Percentiles rank a stretch among this genome's conserved stretches.
Evolutionary conservation across 2,797 vertebrate species (phyloP).

Genomic region (Sylvilagus floridanus): DNA sequence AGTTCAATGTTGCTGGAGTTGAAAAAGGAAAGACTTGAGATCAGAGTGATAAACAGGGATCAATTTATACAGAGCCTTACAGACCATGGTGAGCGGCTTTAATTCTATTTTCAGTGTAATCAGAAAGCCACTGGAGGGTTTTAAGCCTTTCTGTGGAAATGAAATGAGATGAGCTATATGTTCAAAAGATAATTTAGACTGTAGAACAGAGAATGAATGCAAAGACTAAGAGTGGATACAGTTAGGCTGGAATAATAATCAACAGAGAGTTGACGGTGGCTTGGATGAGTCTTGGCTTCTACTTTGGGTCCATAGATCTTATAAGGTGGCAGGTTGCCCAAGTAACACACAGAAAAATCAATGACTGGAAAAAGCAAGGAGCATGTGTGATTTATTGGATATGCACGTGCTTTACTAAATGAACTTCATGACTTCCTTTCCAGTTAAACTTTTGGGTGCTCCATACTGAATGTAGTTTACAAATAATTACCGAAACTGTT

Average conservation of each 20-base stretch:
- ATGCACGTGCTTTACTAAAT: slow-evolving; percentile 71
- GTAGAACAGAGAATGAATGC: background rate
- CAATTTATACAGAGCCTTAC: background rate
- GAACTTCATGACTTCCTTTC: slow-evolving; percentile 69
- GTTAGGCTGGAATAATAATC: background rate
- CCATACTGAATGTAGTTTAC: slow-evolving; percentile 47
- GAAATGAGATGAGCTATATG: background rate
- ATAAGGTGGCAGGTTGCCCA: slow-evolving; percentile 46
- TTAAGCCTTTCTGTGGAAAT: background rate
- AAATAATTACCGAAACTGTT: slow-evolving; percentile 62
- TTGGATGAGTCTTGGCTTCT: background rate
- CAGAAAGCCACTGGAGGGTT: background rate
- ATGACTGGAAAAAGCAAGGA: slow-evolving; percentile 80
- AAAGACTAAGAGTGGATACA: background rate
- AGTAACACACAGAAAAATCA: slow-evolving; percentile 75
- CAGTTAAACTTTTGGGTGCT: slow-evolving; percentile 49
- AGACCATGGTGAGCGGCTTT: background rate
- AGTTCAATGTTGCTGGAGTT: background rate
- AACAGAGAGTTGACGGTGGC: background rate
- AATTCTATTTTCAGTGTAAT: slow-evolving; percentile 5
- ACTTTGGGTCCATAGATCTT: slow-evolving; percentile 45
- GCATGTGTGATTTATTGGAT: slow-evolving; percentile 80
- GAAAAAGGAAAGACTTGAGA: slow-evolving; percentile 29
- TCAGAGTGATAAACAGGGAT: background rate
- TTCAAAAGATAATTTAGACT: background rate